Evolutionary conservation across 2,113 vertebrate genomes (phyloP), one percentile per base, ranked within the genome.

Genomic region (Nestor notabilis): DNA sequence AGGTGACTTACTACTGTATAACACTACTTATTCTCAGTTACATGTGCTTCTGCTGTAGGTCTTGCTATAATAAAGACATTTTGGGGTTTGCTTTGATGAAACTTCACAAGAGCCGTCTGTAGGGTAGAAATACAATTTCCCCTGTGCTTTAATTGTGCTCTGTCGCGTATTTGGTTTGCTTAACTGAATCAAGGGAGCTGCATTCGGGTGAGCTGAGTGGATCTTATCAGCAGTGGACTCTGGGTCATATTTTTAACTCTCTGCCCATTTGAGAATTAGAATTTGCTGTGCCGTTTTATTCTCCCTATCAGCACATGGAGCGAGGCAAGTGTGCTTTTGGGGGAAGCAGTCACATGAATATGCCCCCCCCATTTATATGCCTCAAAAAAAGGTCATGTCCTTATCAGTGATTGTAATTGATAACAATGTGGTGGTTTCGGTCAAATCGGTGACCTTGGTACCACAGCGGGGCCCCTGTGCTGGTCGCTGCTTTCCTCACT

Each of bases 361-460:
- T 33, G 39, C 39, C 31, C 7, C 63, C 47, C 37, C 75, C 47
- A 0, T 13, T 90, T n/a, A 8, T 85, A 49, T 89, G 72, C 77
- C 83, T 97, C 82, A 2, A 3, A 61, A 39, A 90, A 71, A 68
- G 97, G 92, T 95, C 96, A 0, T 6, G 92, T 93, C 95, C 95
- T 97, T 94, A 94, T 96, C 94, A 74, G 90, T 29, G 94, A 68
- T 71, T 50, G 91, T 64, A 95, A 96, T 88, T 98, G 97, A 97
- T 98, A 97, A 95, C 83, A 49, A 77, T 28, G 83, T 55, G 92
- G 75, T 87, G 86, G 4, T 87, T 83, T 61, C 60, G 79, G 85
- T 64, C 92, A 63, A 84, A 96, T 72, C 72, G 29, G 86, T 97
- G 95, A 98, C 96, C 97, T 94, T 95, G 93, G 95, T 91, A 71